These are phyloP conservation scores for Thumatha senex DNA, from an alignment of 2,888 invertebrate species.

Conservation along the genomic window DNA sequence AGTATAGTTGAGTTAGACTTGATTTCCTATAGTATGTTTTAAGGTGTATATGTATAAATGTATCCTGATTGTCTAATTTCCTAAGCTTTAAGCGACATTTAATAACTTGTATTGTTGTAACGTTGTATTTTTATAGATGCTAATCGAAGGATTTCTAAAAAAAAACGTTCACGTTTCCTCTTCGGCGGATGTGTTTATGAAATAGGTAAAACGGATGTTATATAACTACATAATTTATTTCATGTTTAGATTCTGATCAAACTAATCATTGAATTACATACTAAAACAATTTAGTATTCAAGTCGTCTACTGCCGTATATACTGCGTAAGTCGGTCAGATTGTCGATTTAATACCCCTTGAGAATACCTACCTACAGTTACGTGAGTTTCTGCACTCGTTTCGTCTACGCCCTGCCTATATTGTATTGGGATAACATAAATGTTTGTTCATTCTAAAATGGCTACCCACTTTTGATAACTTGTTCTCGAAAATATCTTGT, in stretches of 20 bases:
- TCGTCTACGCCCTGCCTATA: no score
- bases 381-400: constrained; percentile 29
- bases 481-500: no score
- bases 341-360: constrained; percentile 22
- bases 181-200: constrained; percentile 4
- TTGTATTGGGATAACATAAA: constrained; percentile 21
- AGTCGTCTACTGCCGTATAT: constrained; percentile 13
- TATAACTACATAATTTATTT: background rate
- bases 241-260: background rate
- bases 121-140: constrained; percentile 11
- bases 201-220: background rate
- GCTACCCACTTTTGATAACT: no score
- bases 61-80: constrained; percentile 18
- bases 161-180: constrained; percentile 2
- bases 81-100: constrained; percentile 16
- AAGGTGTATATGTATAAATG: constrained; percentile 24
- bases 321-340: constrained; percentile 12
- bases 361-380: constrained; percentile 24
- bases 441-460: background rate
- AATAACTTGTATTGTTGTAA: constrained; percentile 13
- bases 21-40: constrained; percentile 10
- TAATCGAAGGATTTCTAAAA: constrained; percentile 18
- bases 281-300: constrained; percentile 14
- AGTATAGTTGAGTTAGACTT: constrained; percentile 26
- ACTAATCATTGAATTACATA: background rate